Evolutionary conservation across 2,888 invertebrate genomes (phyloP).

Genomic region (Scelioninae gen. 1): DNA sequence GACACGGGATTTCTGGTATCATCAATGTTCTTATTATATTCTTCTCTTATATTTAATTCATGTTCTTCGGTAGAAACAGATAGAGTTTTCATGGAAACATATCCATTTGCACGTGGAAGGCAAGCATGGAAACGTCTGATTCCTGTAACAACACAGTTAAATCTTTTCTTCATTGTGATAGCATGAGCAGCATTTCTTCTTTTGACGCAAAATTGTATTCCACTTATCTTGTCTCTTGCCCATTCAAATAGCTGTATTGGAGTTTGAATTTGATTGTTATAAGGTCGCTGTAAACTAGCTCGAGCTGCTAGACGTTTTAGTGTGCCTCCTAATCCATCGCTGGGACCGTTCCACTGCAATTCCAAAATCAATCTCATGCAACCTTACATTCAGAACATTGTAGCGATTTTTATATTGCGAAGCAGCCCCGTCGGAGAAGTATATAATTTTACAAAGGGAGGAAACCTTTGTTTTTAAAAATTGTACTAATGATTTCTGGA

Average conservation of each 20-base stretch:
- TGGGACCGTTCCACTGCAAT: conserved; percentile 19
- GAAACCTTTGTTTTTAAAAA: no score
- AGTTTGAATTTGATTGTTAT: conserved; percentile 21
- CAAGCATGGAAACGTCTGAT: no score
- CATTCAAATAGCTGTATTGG: conserved; percentile 38
- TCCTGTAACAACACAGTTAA: not conserved
- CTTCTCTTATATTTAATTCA: no score
- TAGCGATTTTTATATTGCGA: conserved; percentile 49
- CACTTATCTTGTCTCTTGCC: conserved; percentile 5
- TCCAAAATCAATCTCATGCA: conserved; percentile 12
- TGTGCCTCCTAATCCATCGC: conserved; percentile 26
- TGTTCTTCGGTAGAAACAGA: no score
- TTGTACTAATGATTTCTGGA: conserved; percentile 15
- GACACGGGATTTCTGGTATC: no score
- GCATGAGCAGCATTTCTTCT: not conserved
- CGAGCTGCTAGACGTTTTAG: not conserved
- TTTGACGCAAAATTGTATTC: not conserved
- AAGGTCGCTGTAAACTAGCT: conserved; percentile 13
- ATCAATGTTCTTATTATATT: no score
- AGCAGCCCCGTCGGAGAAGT: conserved; percentile 20
- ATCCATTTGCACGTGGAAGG: no score
- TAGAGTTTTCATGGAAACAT: no score
- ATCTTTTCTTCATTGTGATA: conserved; percentile 4
- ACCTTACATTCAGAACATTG: conserved; percentile 12
- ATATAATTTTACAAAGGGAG: conserved; percentile 3